These are phyloP conservation scores for Griposia aprilina DNA, from an alignment of 2,888 invertebrate genomes.

Conservation along the genomic window DNA sequence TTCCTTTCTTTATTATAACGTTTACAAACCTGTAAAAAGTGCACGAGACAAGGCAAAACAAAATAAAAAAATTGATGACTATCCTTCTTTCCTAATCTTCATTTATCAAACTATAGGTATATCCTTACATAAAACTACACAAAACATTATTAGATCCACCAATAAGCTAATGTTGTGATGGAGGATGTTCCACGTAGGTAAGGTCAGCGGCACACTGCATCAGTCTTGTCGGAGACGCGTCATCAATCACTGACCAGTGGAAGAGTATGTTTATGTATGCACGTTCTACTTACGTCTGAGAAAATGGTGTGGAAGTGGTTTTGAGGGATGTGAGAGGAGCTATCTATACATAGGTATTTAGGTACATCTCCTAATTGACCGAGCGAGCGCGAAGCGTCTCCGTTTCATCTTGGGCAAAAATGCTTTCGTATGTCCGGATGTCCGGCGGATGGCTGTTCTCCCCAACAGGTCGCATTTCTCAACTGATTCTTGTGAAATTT, in stretches of 20 bases:
- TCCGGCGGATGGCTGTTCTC: no score
- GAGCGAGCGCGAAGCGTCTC: no score
- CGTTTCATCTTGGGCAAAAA: no score
- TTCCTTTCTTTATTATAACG: not conserved
- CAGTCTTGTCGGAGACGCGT: conserved; percentile 70
- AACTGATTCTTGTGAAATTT: no score
- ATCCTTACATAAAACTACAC: not conserved
- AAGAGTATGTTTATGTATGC: conserved; percentile 57
- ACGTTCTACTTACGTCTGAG: conserved; percentile 27
- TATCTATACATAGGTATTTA: no score
- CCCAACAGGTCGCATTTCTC: no score
- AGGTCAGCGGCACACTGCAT: conserved; percentile 72
- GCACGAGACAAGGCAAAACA: not conserved
- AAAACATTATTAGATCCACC: conserved; percentile 62
- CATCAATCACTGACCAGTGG: conserved; percentile 74
- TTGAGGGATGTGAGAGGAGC: not conserved
- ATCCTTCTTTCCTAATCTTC: not conserved
- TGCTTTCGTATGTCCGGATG: no score
- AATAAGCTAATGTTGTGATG: conserved; percentile 74
- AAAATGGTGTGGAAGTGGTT: conserved; percentile 19
- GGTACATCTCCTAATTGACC: not conserved
- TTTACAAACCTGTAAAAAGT: not conserved
- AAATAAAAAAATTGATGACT: not conserved
- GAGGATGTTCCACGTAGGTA: conserved; percentile 62
- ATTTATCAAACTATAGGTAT: not conserved